phyloP scores from a whole-genome alignment of 2,113 vertebrate species.

The Otus sunia region DNA sequence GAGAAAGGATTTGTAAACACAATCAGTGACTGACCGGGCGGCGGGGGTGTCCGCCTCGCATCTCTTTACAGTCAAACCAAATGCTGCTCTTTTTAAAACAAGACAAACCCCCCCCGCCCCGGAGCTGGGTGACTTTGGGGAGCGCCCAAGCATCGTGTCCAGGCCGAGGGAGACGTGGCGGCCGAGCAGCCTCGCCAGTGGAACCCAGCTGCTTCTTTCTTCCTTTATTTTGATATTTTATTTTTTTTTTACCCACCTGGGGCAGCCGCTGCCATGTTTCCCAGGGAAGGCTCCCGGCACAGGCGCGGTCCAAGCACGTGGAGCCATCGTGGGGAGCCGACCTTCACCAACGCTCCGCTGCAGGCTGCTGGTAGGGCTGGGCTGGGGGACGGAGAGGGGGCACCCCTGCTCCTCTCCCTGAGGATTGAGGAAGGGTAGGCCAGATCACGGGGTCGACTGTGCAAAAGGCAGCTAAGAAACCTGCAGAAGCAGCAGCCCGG shows the following conservation, averaged over 20 bases:
- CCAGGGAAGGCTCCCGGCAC: neutral
- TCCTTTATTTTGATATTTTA: neutral
- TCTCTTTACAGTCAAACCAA: constrained; percentile 54
- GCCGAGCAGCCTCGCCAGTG: neutral
- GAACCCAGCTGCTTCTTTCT: constrained; percentile 21
- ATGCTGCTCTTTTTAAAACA: constrained; percentile 63
- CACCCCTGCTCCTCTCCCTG: neutral
- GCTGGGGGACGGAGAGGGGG: neutral
- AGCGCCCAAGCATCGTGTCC: accelerated
- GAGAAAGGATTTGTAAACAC: constrained; percentile 36
- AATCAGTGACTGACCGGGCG: neutral
- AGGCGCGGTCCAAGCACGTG: accelerated
- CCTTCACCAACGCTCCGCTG: accelerated
- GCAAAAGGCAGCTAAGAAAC: neutral
- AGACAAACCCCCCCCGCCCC: neutral
- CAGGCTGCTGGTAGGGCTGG: neutral
- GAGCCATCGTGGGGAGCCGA: accelerated
- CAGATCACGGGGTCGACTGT: neutral
- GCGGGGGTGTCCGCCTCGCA: neutral
- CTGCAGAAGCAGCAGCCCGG: neutral
- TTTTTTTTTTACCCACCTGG: neutral
- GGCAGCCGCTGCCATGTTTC: accelerated
- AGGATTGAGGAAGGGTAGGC: neutral
- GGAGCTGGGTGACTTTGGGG: neutral
- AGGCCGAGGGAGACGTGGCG: neutral